Conservation (phyloP, 1,140 invertebrate species). For the Zaprionus vittiger region DNA sequence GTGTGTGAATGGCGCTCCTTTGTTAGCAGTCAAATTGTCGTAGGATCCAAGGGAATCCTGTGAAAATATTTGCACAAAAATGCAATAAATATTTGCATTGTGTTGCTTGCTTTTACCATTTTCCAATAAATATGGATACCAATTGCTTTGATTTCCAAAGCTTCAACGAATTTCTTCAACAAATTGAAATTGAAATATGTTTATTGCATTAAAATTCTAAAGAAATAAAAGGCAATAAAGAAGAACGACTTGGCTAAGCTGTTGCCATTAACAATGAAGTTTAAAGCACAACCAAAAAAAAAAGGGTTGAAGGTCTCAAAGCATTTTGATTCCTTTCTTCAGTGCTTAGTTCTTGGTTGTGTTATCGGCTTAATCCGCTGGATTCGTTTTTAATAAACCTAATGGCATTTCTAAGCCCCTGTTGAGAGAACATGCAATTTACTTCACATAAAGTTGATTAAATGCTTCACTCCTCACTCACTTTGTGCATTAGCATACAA, state of each 20-base stretch:
- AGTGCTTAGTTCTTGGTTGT: not conserved
- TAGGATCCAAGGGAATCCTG: conserved; percentile 3
- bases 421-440: conserved; percentile 43
- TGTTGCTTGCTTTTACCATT: conserved; percentile 1
- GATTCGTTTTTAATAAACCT: conserved; percentile 62
- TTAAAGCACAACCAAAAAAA: not conserved
- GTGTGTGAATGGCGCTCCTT: not conserved
- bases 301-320: not conserved
- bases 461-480: conserved; percentile 46
- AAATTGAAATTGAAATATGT: not conserved
- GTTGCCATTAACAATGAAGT: not conserved
- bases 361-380: conserved; percentile 20
- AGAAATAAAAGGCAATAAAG: not conserved
- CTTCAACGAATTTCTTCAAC: not conserved
- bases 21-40: conserved; percentile 19
- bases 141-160: conserved; percentile 7
- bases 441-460: conserved; percentile 76
- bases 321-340: conserved; percentile 28
- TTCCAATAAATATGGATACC: not conserved
- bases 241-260: not conserved
- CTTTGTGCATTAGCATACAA: conserved; percentile 59
- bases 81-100: conserved; percentile 26
- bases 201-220: not conserved
- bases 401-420: conserved; percentile 49
- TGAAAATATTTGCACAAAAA: conserved; percentile 27